phyloP scores from a whole-genome alignment of 2,113 vertebrate genomes.

The Cyanoramphus novaezelandiae region DNA sequence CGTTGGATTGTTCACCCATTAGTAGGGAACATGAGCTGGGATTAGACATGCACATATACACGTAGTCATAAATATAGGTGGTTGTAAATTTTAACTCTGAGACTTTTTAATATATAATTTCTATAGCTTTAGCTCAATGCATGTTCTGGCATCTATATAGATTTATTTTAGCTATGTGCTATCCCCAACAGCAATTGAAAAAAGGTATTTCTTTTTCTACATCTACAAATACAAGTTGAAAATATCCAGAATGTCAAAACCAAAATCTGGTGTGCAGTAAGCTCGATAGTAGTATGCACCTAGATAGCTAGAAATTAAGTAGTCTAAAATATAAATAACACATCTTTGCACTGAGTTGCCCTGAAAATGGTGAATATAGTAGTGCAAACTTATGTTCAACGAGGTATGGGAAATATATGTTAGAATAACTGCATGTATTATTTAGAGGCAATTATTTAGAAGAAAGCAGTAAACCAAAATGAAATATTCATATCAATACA shows the following conservation, averaged over 20 bases:
- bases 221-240: not conserved
- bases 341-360: not conserved
- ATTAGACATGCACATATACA: not conserved
- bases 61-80: not conserved
- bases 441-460: not conserved
- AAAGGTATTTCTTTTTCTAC: not conserved
- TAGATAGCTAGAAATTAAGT: not conserved
- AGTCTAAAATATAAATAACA: not conserved
- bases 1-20: no score
- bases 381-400: not conserved
- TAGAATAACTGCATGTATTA: not conserved
- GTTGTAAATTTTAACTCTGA: not conserved
- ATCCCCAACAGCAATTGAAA: not conserved
- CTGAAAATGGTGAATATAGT: not conserved
- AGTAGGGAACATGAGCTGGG: no score
- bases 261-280: not conserved
- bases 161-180: not conserved
- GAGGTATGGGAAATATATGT: not conserved
- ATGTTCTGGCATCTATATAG: not conserved
- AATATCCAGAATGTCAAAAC: not conserved
- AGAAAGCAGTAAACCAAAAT: slow-evolving; percentile 20
- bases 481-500: slow-evolving; percentile 52
- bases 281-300: not conserved
- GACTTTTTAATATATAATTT: not conserved
- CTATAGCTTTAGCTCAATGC: not conserved